Base-by-base conservation (phyloP, 2,797 vertebrate genomes). In the Manis pentadactyla region DNA sequence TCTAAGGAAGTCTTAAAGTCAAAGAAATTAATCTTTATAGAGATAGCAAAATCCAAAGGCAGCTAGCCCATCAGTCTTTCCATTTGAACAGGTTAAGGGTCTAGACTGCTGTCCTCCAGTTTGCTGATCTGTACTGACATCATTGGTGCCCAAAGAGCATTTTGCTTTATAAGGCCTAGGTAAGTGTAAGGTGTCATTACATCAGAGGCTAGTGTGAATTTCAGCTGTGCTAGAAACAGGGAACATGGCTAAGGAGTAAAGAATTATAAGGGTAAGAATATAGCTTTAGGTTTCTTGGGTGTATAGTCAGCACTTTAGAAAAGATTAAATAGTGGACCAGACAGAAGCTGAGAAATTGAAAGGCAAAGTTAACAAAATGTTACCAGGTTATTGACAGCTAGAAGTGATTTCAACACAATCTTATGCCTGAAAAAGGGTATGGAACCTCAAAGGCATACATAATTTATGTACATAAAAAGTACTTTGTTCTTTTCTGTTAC, bases 111-210 rank as follows among this genome's bases (percentile, higher is more conserved):
- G 87, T 42, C 71, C 71, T 93, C 68, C 73, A 87, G 57, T 93
- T 95, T 94, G 68, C 79, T 90, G 46, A 46, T 69, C 73, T 83
- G 17, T 78, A 63, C 83, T 85, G 86, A 96, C 86, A 95, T 94
- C 94, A 92, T 0, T 81, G 79, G 49, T 6, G 7, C 83, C 86
- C 94, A 93, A 96, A 96, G 90, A 88, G 63, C 85, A 61, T 79
- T 97, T 95, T 96, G 83, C 86, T 92, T 88, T 95, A 73, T 77
- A 94, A 94, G 63, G 15, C 51, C 53, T 88, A 77, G 39, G 49
- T 81, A 88, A 73, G 29, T 86, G 42, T 87, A 92, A 90, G 57
- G 23, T 92, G n/a, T 15, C 66, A 42, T 64, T 19, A 63, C 27
- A 91, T 86, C 71, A 90, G 90, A 57, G 39, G 77, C 46, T 37